These are phyloP conservation scores for Saxicola maurus DNA, from an alignment of 2,797 vertebrate genomes.

Conservation along the genomic window DNA sequence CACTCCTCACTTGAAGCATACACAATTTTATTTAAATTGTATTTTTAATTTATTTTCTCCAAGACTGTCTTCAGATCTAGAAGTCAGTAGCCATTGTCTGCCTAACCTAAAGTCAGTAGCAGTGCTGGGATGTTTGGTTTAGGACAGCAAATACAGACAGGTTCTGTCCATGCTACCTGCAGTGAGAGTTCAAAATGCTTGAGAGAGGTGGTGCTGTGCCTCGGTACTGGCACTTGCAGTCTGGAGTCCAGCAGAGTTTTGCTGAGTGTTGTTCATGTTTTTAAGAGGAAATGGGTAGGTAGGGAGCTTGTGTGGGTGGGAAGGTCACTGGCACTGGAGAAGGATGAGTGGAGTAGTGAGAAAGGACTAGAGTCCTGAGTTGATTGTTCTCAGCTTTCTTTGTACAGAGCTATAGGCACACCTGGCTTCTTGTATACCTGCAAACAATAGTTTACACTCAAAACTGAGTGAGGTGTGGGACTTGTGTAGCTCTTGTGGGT, in stretches of 20 bases:
- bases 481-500: neutral
- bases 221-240: neutral
- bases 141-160: neutral
- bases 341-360: neutral
- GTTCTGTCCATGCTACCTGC: neutral
- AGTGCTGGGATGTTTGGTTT: neutral
- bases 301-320: neutral
- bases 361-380: neutral
- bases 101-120: neutral
- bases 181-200: neutral
- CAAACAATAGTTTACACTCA: neutral
- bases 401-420: neutral
- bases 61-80: neutral
- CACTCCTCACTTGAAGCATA: neutral
- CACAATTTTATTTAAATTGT: neutral
- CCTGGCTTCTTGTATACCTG: neutral
- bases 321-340: neutral
- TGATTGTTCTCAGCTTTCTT: neutral
- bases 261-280: neutral
- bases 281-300: neutral
- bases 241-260: neutral
- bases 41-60: neutral
- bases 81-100: neutral
- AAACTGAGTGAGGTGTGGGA: neutral
- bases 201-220: neutral